Conservation (phyloP, 2,888 invertebrate species). For the Polia nebulosa region DNA sequence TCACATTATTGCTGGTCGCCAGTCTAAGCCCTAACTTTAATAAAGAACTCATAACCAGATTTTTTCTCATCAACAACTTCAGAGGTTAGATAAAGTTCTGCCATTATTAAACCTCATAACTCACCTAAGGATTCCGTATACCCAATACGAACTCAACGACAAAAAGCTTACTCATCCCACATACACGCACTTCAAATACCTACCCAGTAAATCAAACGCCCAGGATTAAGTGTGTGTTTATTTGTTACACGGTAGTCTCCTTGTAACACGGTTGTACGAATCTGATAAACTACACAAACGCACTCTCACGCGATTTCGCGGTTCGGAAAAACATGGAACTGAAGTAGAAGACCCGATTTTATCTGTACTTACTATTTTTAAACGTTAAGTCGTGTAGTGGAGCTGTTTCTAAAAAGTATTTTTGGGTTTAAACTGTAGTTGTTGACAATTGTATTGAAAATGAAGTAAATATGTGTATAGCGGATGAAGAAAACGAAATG, state of each 20-base stretch:
- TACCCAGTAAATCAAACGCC: constrained; percentile 71
- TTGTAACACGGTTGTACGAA: constrained; percentile 80
- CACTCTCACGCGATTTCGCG: constrained; percentile 78
- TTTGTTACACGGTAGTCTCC: constrained; percentile 79
- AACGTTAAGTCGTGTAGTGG: constrained; percentile 27
- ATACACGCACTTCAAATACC: constrained; percentile 57
- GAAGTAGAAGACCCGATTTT: constrained; percentile 58
- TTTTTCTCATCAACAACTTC: not conserved
- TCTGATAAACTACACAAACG: constrained; percentile 76
- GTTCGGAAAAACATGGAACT: constrained; percentile 66
- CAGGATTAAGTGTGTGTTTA: constrained; percentile 73
- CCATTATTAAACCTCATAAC: not conserved
- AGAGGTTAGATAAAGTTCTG: not conserved
- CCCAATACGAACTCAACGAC: not conserved
- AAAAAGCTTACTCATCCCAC: constrained; percentile 50
- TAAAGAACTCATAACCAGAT: not conserved
- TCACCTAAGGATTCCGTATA: constrained; percentile 3
- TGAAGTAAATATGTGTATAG: accelerated
- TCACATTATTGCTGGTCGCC: not conserved
- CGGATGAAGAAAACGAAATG: not conserved
- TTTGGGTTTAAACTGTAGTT: not conserved
- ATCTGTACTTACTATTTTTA: constrained; percentile 59
- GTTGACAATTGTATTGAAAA: not conserved
- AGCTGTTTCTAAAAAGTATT: constrained; percentile 23
- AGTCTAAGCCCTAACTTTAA: not conserved